Base-by-base conservation (phyloP, 1,140 invertebrate genomes). In the Drosophila ogumai region DNA sequence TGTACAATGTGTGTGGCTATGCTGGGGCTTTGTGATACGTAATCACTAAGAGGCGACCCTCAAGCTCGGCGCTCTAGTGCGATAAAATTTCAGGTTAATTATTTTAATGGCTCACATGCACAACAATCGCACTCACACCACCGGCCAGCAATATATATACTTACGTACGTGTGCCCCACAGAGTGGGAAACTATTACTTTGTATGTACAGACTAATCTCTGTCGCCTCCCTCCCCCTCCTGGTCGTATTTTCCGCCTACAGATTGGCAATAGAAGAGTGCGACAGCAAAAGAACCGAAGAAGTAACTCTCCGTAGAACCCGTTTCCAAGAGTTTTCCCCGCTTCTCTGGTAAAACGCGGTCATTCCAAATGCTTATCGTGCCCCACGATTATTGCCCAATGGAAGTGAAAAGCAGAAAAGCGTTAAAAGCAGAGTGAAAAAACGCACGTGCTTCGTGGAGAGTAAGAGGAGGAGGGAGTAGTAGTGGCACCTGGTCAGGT, bases 401-500 rank as follows among this genome's bases (percentile, higher is more conserved):
- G 52, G 49, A 49, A 50, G 34, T 67, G 15, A 28, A 49, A 56
- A 47, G 19, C 44, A 47, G 40, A 49, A 69, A 71, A 46, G 38
- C 17, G 10, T 22, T 17, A 58, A 75, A 75, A 41, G 52, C 52
- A 54, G 61, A 64, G 41, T 28, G 36, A 61, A 38, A 40, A 75
- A 87, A 75, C 74, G 80, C 84, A 87, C 84, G 85, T 87, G 84
- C 76, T 88, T 72, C 64, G 71, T 63, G 61, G 76, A 76, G 17
- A 54, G 32, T 19, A 61, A 17, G 59, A 13, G 55, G 22, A 40
- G 28, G 31, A 10, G 57, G 57, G 15, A 32, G 55, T 28, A 13
- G 55, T 25, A 13, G 44, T 46, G 12, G 17, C 19, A 25, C 38
- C 55, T 31, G 34, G 65, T 56, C 44, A 44, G 56, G 25, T 64